phyloP scores from a whole-genome alignment of 1,140 invertebrate genomes.

The Drosophila melanica region DNA sequence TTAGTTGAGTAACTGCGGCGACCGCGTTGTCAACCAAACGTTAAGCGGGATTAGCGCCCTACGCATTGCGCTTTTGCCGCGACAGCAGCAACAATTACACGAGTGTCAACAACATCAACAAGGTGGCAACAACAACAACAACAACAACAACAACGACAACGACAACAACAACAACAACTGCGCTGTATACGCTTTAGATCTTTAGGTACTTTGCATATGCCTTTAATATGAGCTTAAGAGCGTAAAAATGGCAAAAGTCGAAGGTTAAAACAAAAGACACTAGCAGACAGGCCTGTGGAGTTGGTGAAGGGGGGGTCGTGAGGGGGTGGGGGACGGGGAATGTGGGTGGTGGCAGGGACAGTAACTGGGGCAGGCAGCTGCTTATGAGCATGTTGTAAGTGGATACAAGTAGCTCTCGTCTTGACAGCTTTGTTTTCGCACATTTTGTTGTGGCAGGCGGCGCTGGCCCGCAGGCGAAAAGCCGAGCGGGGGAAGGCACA shows the following conservation, averaged over 20 bases:
- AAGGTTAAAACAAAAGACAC: slow-evolving; percentile 54
- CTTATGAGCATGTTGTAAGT: slow-evolving; percentile 46
- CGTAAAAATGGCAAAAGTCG: slow-evolving; percentile 78
- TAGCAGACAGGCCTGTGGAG: slow-evolving; percentile 7
- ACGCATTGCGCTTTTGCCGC: slow-evolving; percentile 48
- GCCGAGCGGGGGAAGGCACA: not conserved
- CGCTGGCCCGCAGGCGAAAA: slow-evolving; percentile 1
- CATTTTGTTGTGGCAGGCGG: slow-evolving; percentile 23
- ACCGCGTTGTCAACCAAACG: slow-evolving; percentile 70
- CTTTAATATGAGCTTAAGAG: slow-evolving; percentile 74
- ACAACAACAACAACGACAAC: slow-evolving; percentile 2
- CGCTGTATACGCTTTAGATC: slow-evolving; percentile 23
- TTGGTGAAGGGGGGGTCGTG: no score
- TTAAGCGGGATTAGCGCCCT: slow-evolving; percentile 70
- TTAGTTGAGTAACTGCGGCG: slow-evolving; percentile 36
- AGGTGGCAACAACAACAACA: slow-evolving; percentile 60
- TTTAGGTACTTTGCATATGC: slow-evolving; percentile 71
- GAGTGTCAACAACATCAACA: slow-evolving; percentile 61
- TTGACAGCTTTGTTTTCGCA: slow-evolving; percentile 67
- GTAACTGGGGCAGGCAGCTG: not conserved
- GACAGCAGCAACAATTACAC: slow-evolving; percentile 36
- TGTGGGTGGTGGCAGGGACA: not conserved
- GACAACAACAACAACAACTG: slow-evolving; percentile 10
- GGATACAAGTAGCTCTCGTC: slow-evolving; percentile 68
- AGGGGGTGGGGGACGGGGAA: no score